phyloP scores from a whole-genome alignment of 2,888 invertebrate species.

The Strigamia crassipes region DNA sequence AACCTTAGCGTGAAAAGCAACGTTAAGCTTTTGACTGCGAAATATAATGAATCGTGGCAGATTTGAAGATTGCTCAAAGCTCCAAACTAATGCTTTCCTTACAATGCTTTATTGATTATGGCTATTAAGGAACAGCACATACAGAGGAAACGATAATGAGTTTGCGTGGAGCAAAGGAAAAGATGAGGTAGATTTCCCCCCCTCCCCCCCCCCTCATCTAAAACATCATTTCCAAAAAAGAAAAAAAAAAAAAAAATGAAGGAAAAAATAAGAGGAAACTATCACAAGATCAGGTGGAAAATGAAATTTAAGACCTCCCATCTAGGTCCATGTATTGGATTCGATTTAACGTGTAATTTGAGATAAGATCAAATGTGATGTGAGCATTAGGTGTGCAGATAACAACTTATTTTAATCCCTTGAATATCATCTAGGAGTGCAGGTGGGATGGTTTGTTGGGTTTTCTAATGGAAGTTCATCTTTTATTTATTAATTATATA shows the following conservation, averaged over 20 bases:
- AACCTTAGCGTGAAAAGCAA: conserved; percentile 3
- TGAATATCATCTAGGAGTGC: too few relatives aligned
- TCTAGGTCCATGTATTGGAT: background rate
- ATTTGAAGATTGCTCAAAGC: conserved; percentile 10
- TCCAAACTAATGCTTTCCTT: conserved; percentile 2
- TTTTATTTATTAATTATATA: too few relatives aligned
- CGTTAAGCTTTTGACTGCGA: conserved; percentile 3
- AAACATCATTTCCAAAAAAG: background rate
- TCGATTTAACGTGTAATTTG: background rate
- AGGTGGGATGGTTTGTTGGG: too few relatives aligned
- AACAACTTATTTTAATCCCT: too few relatives aligned
- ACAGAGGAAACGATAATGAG: background rate
- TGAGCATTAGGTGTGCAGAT: too few relatives aligned
- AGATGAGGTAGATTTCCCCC: background rate
- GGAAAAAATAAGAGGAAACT: background rate
- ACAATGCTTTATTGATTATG: conserved; percentile 2
- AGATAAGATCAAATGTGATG: background rate
- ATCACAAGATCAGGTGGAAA: background rate
- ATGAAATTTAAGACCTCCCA: background rate
- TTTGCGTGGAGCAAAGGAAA: background rate
- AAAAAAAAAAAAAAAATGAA: too few relatives aligned
- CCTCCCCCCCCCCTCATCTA: background rate
- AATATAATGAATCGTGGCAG: conserved; percentile 10
- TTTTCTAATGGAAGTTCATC: too few relatives aligned
- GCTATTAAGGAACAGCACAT: conserved; percentile 10